Evolutionary conservation across 2,888 invertebrate genomes (phyloP), one percentile per base, ranked within the genome.

Genomic region (Cyclophora albipunctata): DNA sequence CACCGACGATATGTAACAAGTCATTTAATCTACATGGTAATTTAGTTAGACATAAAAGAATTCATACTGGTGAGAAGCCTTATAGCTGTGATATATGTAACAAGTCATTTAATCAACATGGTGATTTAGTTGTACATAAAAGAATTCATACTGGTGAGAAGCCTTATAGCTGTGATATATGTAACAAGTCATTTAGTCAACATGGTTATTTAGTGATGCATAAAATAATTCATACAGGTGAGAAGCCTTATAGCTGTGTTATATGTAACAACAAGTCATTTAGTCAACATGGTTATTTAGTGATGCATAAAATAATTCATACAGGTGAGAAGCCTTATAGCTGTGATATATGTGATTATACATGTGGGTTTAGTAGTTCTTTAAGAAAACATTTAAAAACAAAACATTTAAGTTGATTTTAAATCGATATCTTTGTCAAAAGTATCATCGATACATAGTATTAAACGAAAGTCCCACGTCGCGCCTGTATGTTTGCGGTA

Each of bases 91-190:
- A 47, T 20, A 3, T 40, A 4, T 50, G 47, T 35, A 37, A 42
- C 1, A 42, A 40, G n/a, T 34, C 7, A 20, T 47, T 33, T 40
- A 34, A 37, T 5, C 7, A 34, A 0, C 3, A 20, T 6, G 37
- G 34, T 5, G 40, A 42, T 42, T 34, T 49, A 5, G 49, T 35
- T 7, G 46, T 7, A 33, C 55, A 53, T 4, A 49, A 52, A 49
- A 34, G 47, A 33, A 46, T 47, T 0, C 55, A 55, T 45, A 49
- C 50, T 1, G 50, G 50, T 3, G 44, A 41, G 33, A 40, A 48
- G 3, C 53, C 53, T 7, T 53, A 45, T 4, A 5, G 45, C 2
- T 55, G 55, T 37, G 45, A 49, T 1, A 46, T 49, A 5, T 55
- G 55, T 34, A 41, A 48, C 7, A 53, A 51, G 34, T 20, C 45